Base-by-base conservation (phyloP, 2,888 invertebrate species). In the Drosophila borborema region DNA sequence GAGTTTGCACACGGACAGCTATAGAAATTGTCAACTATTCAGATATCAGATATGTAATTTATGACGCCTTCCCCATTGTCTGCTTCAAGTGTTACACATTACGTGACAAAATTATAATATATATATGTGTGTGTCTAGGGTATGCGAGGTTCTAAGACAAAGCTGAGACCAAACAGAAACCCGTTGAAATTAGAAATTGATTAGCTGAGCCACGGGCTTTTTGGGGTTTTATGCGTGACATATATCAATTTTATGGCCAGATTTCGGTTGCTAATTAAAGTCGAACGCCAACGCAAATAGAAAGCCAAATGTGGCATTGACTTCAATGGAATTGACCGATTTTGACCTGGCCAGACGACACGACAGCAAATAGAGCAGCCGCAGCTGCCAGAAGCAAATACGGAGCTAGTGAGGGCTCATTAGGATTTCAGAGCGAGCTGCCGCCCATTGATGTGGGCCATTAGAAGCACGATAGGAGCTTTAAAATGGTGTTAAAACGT, bases 221-320 rank as follows among this genome's bases (percentile, higher is more conserved):
- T 77, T 46, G 40, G 49, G 55, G 51, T 60, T 36, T 65, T 36
- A 62, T 74, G 76, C 76, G 79, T 82, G 83, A 86, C 81, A 88
- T 80, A 73, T 64, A 88, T 84, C 83, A 74, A 64, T 81, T 78
- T 84, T 86, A 84, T 88, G 67, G 74, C 67, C 71, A 73, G 56
- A 75, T 68, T 34, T 34, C 56, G 65, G 46, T 56, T 36, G 81
- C 74, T 86, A 84, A 86, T 84, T 88, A 88, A 88, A 71, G 63
- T 41, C 69, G 45, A 51, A 79, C 85, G 79, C 86, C 79, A 77
- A 72, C 72, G 58, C 73, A 74, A 88, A 81, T 88, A 88, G 84
- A 84, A 84, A 84, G 80, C 88, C 56, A 36, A 40, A 59, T 51
- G 40, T 40, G 46, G 46, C 66, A 74, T 71, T 74, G 70, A 73